Base-by-base conservation (phyloP, 2,888 invertebrate species). In the Alcis repandata region DNA sequence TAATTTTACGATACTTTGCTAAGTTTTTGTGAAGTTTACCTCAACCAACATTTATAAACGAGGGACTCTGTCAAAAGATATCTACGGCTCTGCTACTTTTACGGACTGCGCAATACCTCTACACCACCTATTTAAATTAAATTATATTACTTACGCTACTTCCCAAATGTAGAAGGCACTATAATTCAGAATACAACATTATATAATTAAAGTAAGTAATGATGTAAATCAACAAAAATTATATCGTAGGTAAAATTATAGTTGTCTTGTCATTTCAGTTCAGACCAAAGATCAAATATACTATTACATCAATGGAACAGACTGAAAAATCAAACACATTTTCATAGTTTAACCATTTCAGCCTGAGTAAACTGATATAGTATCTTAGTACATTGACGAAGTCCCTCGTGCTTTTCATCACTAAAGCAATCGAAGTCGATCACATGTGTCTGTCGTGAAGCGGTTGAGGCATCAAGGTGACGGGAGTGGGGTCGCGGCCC, bases 381-480 rank as follows among this genome's bases (percentile, higher is more conserved):
- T 20, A 33, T 1, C 10, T 8, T 20, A 38, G 13, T 10, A 17
- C 19, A 13, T 22, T 45, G 51, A 51, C 52, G 32, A 22, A 58
- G 53, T 48, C 58, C 63, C 63, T 63, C 32, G n/a, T 43, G 19
- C 11, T 43, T 20, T 46, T 49, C 6, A 49, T 49, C 15, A 22
- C 58, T 58, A 58, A 36, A 2, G 22, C 10, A 11, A 38, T 2
- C 9, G 2, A 9, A 22, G 2, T 22, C 41, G 40, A 51, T 83
- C 79, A 83, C 67, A 83, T 82, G 38, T 78, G 82, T 69, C 83
- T 76, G 78, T 92, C 92, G 75, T 87, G 91, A 62, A 92, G 79
- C 1, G 87, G 84, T n/a, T 92, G 92, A 0, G 87, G 87, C 17
- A 80, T 68, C 9, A 92, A 77, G 1, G 86, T 76, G 89, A 92